Conservation (phyloP, 2,797 vertebrate genomes). For the Luscinia luscinia region DNA sequence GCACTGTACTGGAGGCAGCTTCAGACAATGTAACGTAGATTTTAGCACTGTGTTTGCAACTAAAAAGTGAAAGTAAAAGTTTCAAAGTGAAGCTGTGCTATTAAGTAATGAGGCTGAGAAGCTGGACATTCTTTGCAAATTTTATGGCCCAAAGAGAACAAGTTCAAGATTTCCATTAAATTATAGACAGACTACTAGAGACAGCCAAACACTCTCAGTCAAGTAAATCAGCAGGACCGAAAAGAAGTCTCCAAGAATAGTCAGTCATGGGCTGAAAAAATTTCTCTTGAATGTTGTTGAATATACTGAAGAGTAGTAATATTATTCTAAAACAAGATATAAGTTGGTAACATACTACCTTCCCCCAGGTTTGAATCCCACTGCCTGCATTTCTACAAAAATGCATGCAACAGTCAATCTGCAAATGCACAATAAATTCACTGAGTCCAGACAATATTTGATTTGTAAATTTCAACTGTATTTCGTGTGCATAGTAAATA, state of each 20-base stretch:
- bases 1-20: background rate
- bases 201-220: background rate
- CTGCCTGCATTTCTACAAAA: conserved; percentile 2
- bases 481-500: background rate
- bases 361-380: background rate
- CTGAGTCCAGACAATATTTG: background rate
- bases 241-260: background rate
- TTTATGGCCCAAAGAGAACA: background rate
- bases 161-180: background rate
- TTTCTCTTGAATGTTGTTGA: background rate
- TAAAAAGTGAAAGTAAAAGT: background rate
- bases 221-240: background rate
- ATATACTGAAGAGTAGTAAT: background rate
- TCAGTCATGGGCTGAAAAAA: background rate
- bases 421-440: conserved; percentile 12
- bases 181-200: background rate
- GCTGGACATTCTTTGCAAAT: background rate
- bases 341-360: background rate
- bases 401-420: background rate
- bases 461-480: conserved; percentile 10
- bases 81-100: background rate
- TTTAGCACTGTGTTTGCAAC: background rate
- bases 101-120: background rate
- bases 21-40: background rate
- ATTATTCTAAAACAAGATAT: background rate